phyloP scores from a whole-genome alignment of 2,113 vertebrate genomes.

The Clinocottus analis region DNA sequence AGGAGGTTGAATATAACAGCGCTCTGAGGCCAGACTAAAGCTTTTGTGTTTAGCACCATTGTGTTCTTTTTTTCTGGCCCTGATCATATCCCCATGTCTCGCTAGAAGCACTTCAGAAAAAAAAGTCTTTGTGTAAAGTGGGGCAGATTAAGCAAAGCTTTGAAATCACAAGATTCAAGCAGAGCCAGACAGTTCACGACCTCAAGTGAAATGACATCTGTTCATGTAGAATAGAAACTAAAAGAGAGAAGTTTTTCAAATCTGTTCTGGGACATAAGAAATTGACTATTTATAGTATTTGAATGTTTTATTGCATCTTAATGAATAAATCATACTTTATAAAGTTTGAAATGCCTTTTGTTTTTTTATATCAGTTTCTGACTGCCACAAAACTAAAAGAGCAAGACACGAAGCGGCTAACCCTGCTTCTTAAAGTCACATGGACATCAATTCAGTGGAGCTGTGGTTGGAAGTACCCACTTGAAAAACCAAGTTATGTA shows the following conservation, averaged over 20 bases:
- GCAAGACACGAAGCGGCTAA: not conserved
- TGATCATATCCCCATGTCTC: not conserved
- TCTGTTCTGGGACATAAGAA: not conserved
- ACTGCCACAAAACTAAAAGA: not conserved
- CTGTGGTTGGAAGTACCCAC: not conserved
- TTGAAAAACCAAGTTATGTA: not conserved
- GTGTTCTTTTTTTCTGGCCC: not conserved
- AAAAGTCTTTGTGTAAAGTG: not conserved
- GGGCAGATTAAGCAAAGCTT: not conserved
- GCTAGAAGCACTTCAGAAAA: not conserved
- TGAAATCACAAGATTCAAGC: not conserved
- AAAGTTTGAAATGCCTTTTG: not conserved
- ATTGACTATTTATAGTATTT: not conserved
- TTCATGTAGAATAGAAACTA: not conserved
- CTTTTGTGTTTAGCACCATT: not conserved
- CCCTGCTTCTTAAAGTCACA: not conserved
- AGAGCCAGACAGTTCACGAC: not conserved
- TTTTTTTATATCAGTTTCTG: not conserved
- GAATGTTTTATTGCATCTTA: not conserved
- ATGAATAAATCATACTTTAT: conserved; percentile 9
- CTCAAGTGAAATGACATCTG: not conserved
- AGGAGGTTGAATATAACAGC: not conserved
- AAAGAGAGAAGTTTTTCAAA: not conserved
- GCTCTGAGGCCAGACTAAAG: not conserved
- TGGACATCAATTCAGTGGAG: not conserved